Evolutionary conservation across 2,797 vertebrate species (phyloP), one percentile per base, ranked within the genome.

Genomic region (Amblyopsis hoosieri): DNA sequence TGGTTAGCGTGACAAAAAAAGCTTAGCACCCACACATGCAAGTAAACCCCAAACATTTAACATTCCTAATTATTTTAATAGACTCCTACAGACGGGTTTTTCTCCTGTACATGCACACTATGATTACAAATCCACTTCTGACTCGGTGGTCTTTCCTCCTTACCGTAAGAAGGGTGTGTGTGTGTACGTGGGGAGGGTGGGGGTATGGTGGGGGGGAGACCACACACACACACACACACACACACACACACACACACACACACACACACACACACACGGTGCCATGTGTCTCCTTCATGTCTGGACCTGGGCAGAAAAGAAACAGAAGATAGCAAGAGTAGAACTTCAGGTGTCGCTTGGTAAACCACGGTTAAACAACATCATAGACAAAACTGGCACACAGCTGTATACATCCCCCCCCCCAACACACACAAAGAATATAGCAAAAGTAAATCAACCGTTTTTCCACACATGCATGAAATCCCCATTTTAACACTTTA

Each of bases 181-280:
- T 64, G 58, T 61, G 42, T 57, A 65, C 72, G 75, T 71, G 63
- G 73, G 64, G 63, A 62, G 67, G 55, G 66, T 70, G 70, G 17
- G 72, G 76, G 79, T 23, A 23, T 23, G 23, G 23, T 23, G 23
- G 3, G 23, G 3, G 79, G 84, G 64, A 84, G 76, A 89, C 85
- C 80, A 74, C 88, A 90, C 86, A 87, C 84, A 82, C 81, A 17
- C 17, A 17, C 17, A 17, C 17, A 17, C 80, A 74, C 88, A 90
- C 86, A 87, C 84, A 82, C 80, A 74, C 88, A 90, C 86, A 87
- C 84, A 82, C 80, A 74, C 88, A 90, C 86, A 87, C 84, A 82
- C 19, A 19, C 17, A 19, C 17, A 19, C 17, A 19, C 17, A 23
- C 23, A 72, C 79, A 76, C 60, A 53, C 76, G 80, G 79, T 83